Evolutionary conservation across 2,113 vertebrate genomes (phyloP).

Genomic region (Stegastes partitus): DNA sequence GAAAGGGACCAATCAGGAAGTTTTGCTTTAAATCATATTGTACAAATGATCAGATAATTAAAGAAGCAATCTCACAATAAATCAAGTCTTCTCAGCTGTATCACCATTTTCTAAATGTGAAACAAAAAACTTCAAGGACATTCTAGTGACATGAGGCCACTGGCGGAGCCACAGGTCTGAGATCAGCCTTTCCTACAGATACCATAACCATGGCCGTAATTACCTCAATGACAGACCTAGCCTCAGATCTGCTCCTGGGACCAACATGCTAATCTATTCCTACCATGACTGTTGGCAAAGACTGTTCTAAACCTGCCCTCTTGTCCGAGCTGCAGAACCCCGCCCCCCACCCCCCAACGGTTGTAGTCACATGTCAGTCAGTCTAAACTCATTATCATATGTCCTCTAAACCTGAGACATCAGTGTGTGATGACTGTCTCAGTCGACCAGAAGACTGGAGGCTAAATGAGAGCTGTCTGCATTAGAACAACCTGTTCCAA

Average conservation of each 20-base stretch:
- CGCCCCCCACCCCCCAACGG: constrained; percentile 56
- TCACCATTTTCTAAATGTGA: neutral
- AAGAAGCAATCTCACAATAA: neutral
- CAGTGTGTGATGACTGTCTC: constrained; percentile 73
- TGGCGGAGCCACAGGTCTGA: constrained; percentile 69
- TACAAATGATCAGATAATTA: neutral
- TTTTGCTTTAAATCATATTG: neutral
- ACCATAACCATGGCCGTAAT: constrained; percentile 74
- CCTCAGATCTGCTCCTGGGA: constrained; percentile 72
- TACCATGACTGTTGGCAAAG: constrained; percentile 74
- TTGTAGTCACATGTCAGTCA: constrained; percentile 79
- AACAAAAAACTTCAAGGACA: constrained; percentile 58
- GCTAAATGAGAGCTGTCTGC: constrained; percentile 79
- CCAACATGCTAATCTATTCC: constrained; percentile 68
- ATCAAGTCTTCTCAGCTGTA: constrained; percentile 12
- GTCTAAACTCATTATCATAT: constrained; percentile 81
- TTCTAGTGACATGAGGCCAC: constrained; percentile 29
- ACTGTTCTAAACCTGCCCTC: constrained; percentile 72
- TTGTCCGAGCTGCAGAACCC: constrained; percentile 65
- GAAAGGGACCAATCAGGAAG: neutral
- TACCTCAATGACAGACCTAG: constrained; percentile 76
- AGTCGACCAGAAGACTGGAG: constrained; percentile 75
- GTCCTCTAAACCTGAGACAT: constrained; percentile 83
- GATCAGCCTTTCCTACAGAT: constrained; percentile 78
- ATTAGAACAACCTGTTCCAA: constrained; percentile 80